Percentiles rank a stretch among this genome's conserved stretches.
Conservation (phyloP, 2,797 vertebrate genomes). For the Hipposideros larvatus region DNA sequence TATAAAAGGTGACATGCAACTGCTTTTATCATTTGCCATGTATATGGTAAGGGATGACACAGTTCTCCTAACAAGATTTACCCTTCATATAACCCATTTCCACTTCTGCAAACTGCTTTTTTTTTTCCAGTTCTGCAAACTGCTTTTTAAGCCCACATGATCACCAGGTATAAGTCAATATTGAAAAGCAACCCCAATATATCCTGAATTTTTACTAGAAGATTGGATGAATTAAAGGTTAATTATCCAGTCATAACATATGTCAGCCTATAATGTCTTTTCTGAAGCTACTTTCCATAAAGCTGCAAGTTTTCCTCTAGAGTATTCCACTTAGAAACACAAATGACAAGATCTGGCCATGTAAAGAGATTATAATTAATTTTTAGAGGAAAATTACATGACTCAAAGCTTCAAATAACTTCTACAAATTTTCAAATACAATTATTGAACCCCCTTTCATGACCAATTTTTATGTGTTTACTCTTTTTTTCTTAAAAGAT, state of each 20-base stretch:
- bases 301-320: not conserved
- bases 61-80: not conserved
- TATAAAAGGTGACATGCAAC: not conserved
- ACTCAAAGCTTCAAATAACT: too few relatives aligned
- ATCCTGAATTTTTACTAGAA: not conserved
- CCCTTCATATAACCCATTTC: not conserved
- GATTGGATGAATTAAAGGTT: not conserved
- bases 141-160: not conserved
- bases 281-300: not conserved
- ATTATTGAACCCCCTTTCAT: too few relatives aligned
- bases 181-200: not conserved
- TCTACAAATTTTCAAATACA: too few relatives aligned
- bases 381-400: not conserved
- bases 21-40: not conserved
- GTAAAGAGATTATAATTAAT: not conserved
- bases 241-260: not conserved
- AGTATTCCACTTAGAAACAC: not conserved
- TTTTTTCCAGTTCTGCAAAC: not conserved
- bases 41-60: not conserved
- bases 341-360: not conserved
- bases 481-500: too few relatives aligned
- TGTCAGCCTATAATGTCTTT: not conserved
- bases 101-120: not conserved
- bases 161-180: not conserved
- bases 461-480: too few relatives aligned